A percentile compares a stretch with the other conserved stretches of the same genome.
Evolutionary conservation across 2,888 invertebrate genomes (phyloP).

Genomic region (Abrostola tripartita): DNA sequence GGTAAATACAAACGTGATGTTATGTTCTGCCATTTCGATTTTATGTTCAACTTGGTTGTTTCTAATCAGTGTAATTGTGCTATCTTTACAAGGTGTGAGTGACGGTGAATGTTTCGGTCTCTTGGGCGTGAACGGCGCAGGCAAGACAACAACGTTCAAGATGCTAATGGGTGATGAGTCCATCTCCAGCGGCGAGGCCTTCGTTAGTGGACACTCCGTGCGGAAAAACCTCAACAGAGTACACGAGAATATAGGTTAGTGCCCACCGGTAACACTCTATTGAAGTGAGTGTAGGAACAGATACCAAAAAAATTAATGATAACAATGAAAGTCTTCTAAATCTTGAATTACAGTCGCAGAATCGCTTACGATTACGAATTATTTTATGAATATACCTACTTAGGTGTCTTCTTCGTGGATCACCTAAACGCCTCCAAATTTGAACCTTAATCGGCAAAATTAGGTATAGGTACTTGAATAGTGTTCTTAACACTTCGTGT

Average conservation of each 20-base stretch:
- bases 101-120: slow-evolving; percentile 94
- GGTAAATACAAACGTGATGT: background rate
- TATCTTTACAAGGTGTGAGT: slow-evolving; percentile 87
- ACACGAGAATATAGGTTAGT: slow-evolving; percentile 88
- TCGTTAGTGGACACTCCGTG: slow-evolving; percentile 88
- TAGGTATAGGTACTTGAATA: no score
- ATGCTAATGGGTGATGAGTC: slow-evolving; percentile 95
- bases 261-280: background rate
- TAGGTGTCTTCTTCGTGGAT: no score
- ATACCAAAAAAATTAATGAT: no score
- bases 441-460: no score
- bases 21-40: background rate
- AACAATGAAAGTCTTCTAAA: no score
- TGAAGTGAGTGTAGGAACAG: no score
- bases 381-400: no score
- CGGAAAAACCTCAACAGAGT: slow-evolving; percentile 87
- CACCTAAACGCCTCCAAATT: no score
- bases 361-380: no score
- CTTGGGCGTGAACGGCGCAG: slow-evolving; percentile 95
- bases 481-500: no score
- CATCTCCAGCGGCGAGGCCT: slow-evolving; percentile 91
- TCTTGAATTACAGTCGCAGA: no score
- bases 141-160: slow-evolving; percentile 96
- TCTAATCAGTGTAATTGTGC: background rate
- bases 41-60: no score